A percentile compares a stretch with the other conserved stretches of the same genome.
Conservation (phyloP, 2,888 invertebrate genomes). For the Oligia fasciuncula region DNA sequence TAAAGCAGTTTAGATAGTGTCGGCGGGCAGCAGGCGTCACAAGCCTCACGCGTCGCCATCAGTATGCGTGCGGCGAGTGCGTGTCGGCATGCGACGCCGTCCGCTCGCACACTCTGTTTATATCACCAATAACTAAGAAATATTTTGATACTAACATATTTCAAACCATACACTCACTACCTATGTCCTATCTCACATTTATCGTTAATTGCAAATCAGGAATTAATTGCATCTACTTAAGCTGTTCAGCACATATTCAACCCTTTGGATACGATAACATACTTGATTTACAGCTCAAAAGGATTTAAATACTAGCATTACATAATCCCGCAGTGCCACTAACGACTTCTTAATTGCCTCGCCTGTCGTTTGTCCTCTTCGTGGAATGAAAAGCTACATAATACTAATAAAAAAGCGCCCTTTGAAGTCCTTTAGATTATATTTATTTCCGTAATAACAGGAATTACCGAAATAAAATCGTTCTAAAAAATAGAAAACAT, state of each 20-base stretch:
- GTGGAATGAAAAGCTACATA: constrained; percentile 50
- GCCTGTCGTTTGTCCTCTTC: constrained; percentile 65
- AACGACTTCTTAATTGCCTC: constrained; percentile 70
- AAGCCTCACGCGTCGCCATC: constrained; percentile 74
- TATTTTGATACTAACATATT: constrained; percentile 56
- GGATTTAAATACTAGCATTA: constrained; percentile 66
- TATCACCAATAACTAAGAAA: constrained; percentile 69
- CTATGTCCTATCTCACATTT: constrained; percentile 12
- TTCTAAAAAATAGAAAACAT: constrained; percentile 58
- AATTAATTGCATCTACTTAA: not conserved
- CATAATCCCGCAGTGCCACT: constrained; percentile 62
- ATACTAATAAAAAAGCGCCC: constrained; percentile 53
- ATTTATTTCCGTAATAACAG: constrained; percentile 63
- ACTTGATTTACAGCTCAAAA: constrained; percentile 37
- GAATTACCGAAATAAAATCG: constrained; percentile 60
- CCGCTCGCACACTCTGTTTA: constrained; percentile 78
- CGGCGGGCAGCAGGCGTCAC: constrained; percentile 66
- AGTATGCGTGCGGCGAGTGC: constrained; percentile 83
- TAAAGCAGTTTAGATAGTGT: constrained; percentile 63
- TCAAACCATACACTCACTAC: not conserved
- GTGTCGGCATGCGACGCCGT: constrained; percentile 87
- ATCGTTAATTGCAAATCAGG: constrained; percentile 8
- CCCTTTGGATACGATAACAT: constrained; percentile 25
- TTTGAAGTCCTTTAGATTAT: constrained; percentile 59
- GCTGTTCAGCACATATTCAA: not conserved